These are phyloP conservation scores for Megastigmus dorsalis DNA, from an alignment of 2,888 invertebrate species.

Conservation along the genomic window DNA sequence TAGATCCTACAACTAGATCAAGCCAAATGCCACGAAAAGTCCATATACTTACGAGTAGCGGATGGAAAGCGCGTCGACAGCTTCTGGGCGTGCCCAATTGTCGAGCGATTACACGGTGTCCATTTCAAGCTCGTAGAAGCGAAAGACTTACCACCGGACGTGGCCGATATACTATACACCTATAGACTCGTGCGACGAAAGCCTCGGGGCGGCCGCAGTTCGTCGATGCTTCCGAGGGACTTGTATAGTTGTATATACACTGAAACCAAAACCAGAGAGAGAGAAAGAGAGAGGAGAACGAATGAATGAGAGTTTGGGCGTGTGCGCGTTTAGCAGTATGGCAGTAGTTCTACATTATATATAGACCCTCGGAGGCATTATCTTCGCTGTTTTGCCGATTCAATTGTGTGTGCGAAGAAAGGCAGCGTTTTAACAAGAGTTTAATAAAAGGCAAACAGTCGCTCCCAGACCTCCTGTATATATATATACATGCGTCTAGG, in stretches of 20 bases:
- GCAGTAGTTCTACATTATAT: too few species aligned
- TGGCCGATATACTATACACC: too few species aligned
- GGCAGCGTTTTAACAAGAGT: slow-evolving; percentile 73
- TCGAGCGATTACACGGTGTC: slow-evolving; percentile 39
- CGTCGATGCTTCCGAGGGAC: too few species aligned
- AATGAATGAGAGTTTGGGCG: too few species aligned
- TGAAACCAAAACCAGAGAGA: too few species aligned
- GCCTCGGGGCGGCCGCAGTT: background rate
- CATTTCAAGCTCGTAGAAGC: slow-evolving; percentile 31
- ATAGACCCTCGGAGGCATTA: slow-evolving; percentile 34
- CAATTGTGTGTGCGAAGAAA: slow-evolving; percentile 73
- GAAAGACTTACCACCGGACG: background rate
- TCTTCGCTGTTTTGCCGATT: slow-evolving; percentile 72
- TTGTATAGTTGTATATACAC: background rate
- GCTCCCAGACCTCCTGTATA: too few species aligned
- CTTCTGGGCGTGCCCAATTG: background rate
- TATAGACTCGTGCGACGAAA: too few species aligned
- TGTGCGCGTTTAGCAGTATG: background rate
- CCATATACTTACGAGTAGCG: too few species aligned
- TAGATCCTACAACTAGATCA: too few species aligned
- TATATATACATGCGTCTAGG: too few species aligned
- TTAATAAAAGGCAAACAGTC: slow-evolving; percentile 74
- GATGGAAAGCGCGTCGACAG: background rate
- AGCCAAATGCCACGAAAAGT: too few species aligned
- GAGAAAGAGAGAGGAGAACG: too few species aligned